Conservation (phyloP, 2,113 vertebrate species). For the Tyto alba region DNA sequence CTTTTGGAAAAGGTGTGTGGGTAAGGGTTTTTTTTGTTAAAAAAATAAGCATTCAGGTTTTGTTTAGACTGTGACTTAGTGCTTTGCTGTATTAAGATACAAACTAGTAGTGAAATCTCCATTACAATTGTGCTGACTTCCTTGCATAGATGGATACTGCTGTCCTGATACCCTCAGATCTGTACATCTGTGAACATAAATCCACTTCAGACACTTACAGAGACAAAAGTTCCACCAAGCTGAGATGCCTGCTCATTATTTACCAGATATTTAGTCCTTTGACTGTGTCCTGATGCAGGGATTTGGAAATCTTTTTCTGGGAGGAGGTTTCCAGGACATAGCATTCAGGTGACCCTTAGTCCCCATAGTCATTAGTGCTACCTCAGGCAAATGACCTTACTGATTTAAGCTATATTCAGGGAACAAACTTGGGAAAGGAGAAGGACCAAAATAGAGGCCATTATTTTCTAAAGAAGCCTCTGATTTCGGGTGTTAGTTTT, state of each 20-base stretch:
- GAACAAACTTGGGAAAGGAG: neutral
- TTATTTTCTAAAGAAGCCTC: neutral
- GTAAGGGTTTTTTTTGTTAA: neutral
- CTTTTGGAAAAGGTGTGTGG: neutral
- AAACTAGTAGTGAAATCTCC: neutral
- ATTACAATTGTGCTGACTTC: neutral
- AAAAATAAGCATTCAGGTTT: neutral
- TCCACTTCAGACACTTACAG: neutral
- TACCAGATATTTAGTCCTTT: neutral
- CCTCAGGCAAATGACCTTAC: neutral
- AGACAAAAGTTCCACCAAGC: neutral
- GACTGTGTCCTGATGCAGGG: neutral
- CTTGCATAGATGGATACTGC: neutral
- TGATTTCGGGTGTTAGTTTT: neutral
- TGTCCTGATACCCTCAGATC: neutral
- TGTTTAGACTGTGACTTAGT: neutral
- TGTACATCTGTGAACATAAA: neutral
- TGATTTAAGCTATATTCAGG: neutral
- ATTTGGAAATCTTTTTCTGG: neutral
- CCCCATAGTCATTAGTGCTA: neutral
- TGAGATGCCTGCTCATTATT: neutral
- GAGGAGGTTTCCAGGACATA: neutral
- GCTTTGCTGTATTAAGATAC: neutral
- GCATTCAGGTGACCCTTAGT: neutral
- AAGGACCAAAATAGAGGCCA: neutral